Percentiles rank a stretch among this genome's conserved stretches.
Conservation (phyloP, 2,797 vertebrate genomes). For the Paramormyrops hopkinsi region DNA sequence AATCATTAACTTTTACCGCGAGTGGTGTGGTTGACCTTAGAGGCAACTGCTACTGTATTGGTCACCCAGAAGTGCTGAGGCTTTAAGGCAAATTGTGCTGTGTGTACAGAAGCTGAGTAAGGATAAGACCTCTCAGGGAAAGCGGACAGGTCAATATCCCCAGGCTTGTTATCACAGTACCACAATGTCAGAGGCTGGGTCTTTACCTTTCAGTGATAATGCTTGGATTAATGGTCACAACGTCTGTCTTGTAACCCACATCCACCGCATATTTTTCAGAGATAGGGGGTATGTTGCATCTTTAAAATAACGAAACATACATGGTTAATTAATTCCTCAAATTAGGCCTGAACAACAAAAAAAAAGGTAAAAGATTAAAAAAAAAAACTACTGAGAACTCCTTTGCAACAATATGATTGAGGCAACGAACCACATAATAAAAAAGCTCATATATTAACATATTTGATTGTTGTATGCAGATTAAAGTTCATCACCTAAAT, state of each 20-base stretch:
- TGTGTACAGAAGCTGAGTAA: neutral
- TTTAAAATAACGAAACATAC: conserved; percentile 44
- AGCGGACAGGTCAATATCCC: neutral
- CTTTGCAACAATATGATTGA: neutral
- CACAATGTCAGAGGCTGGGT: neutral
- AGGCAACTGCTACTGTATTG: neutral
- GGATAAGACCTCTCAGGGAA: neutral
- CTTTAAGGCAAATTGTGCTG: neutral
- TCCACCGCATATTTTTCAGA: conserved; percentile 81
- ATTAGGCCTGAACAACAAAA: neutral
- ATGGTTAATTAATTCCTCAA: neutral
- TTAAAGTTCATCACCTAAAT: conserved; percentile 72
- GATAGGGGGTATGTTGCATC: conserved; percentile 95
- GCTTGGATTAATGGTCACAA: conserved; percentile 97
- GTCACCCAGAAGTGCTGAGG: neutral
- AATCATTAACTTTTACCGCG: neutral
- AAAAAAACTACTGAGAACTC: neutral
- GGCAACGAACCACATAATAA: neutral
- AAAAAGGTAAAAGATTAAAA: neutral
- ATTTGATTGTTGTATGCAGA: neutral
- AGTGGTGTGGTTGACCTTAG: neutral
- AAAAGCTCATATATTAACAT: neutral
- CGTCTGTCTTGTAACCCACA: conserved; percentile 91
- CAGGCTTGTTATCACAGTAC: neutral
- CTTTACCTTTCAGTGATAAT: conserved; percentile 94